A percentile compares a stretch with the other conserved stretches of the same genome.
These are phyloP conservation scores for Meleagris gallopavo DNA, from an alignment of 2,113 vertebrate species.

Conservation along the genomic window DNA sequence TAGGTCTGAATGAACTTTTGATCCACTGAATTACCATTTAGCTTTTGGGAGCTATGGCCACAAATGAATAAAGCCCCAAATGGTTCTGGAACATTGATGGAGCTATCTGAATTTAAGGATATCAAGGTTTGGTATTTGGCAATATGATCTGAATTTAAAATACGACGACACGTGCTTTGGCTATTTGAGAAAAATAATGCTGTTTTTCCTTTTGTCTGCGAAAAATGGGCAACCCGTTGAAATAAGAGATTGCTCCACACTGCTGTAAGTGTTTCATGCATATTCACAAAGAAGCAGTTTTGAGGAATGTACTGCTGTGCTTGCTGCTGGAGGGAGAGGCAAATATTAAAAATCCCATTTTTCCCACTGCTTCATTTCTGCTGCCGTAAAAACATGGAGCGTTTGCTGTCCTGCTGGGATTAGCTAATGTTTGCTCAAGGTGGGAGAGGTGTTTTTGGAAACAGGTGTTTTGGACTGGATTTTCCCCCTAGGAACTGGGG, in stretches of 20 bases:
- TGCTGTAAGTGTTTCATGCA: not conserved
- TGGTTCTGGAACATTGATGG: not conserved
- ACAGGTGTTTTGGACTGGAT: not conserved
- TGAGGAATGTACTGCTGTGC: slow-evolving; percentile 13
- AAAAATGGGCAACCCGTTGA: not conserved
- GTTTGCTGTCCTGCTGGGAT: slow-evolving; percentile 33
- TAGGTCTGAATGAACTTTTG: not conserved
- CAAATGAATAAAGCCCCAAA: not conserved
- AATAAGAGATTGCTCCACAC: not conserved
- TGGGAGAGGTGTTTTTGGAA: slow-evolving; percentile 15
- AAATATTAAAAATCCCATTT: slow-evolving; percentile 34
- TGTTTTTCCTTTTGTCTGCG: not conserved
- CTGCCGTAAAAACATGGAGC: not conserved
- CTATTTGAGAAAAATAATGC: not conserved
- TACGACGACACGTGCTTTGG: not conserved
- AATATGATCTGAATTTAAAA: not conserved
- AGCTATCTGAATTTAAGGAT: not conserved
- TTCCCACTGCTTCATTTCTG: not conserved
- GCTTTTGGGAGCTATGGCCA: not conserved
- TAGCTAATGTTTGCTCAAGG: slow-evolving; percentile 29
- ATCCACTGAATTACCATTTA: not conserved
- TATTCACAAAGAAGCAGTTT: slow-evolving; percentile 22
- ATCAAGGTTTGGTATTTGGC: not conserved
- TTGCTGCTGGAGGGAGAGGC: slow-evolving; percentile 37
- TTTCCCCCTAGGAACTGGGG: not conserved